These are phyloP conservation scores for Motacilla alba DNA, from an alignment of 2,113 vertebrate species.

Conservation along the genomic window DNA sequence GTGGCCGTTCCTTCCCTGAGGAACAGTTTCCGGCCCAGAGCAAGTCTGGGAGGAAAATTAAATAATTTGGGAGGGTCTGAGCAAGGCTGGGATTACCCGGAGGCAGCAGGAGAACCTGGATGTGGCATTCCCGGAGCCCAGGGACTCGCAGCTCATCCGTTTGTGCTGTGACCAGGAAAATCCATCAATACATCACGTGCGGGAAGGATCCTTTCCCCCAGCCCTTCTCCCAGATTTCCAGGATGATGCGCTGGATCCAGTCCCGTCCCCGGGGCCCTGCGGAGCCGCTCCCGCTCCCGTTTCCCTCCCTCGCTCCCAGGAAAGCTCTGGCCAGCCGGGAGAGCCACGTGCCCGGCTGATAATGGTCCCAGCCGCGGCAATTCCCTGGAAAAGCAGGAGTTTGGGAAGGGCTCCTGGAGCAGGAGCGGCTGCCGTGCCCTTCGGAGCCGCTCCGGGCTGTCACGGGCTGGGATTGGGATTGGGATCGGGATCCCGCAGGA, in stretches of 20 bases:
- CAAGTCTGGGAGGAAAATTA: background rate
- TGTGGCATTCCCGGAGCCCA: background rate
- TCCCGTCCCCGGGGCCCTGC: accelerated
- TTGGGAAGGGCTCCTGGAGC: accelerated
- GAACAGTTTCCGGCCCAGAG: background rate
- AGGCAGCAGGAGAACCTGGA: background rate
- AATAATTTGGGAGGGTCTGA: background rate
- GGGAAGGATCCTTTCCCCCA: background rate
- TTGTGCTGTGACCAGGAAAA: background rate
- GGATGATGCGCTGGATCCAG: background rate
- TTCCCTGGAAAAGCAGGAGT: background rate
- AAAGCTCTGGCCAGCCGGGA: background rate
- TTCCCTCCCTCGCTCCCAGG: background rate
- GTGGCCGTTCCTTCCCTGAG: background rate
- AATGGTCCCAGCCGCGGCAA: accelerated
- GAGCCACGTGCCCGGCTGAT: background rate
- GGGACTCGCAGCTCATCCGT: background rate
- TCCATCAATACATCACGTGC: background rate
- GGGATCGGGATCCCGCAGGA: background rate
- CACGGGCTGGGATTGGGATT: no score
- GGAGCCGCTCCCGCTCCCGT: background rate
- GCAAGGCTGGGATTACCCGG: background rate
- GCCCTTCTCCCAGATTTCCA: background rate
- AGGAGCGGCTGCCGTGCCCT: background rate
- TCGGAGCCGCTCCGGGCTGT: background rate